Conservation (phyloP, 1,140 invertebrate species). For the Cephus cinctus region DNA sequence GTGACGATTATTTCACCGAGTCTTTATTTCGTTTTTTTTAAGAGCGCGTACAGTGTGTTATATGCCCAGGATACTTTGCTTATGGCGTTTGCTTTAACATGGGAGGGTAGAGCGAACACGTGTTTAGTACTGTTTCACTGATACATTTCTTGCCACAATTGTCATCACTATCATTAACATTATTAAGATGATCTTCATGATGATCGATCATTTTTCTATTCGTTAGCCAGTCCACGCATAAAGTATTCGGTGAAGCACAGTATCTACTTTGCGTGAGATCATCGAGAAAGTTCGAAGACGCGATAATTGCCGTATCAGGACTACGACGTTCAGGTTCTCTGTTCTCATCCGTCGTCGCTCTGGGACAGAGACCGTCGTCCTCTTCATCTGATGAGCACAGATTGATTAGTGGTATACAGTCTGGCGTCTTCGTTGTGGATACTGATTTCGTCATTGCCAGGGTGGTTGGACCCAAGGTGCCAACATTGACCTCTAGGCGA, state of each 20-base stretch:
- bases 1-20: no score
- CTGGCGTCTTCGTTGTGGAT: background rate
- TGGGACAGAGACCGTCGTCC: constrained; percentile 13
- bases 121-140: constrained; percentile 18
- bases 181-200: no score
- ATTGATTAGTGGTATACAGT: constrained; percentile 48
- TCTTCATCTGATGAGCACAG: constrained; percentile 61
- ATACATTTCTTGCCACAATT: constrained; percentile 20
- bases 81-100: constrained; percentile 26
- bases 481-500: no score
- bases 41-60: no score
- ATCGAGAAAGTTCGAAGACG: constrained; percentile 5
- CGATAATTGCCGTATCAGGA: constrained; percentile 3
- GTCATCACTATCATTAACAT: constrained; percentile 22
- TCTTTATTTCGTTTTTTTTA: no score
- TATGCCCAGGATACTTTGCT: no score
- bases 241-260: constrained; percentile 17
- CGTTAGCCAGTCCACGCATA: constrained; percentile 28
- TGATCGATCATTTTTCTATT: constrained; percentile 14
- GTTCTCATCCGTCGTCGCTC: constrained; percentile 32
- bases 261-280: constrained; percentile 13
- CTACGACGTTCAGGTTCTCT: constrained; percentile 26
- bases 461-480: background rate
- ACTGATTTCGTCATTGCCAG: background rate
- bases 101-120: constrained; percentile 19